Base-by-base conservation (phyloP, 2,888 invertebrate genomes). In the Erebia aethiops region DNA sequence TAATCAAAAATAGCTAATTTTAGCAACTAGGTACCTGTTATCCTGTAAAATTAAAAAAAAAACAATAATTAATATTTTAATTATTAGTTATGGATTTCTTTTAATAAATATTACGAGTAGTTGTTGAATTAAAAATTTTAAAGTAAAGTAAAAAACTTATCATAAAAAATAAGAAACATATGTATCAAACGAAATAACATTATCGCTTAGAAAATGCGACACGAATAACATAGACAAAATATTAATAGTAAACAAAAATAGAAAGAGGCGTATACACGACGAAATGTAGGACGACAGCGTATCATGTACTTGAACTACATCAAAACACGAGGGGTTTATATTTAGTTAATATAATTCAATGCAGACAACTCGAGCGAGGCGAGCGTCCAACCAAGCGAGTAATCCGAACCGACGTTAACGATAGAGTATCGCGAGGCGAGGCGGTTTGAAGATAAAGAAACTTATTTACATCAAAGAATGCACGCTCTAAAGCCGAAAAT, bases 381-480 rank as follows among this genome's bases (percentile, higher is more conserved):
- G 60, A 14, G 60, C 41, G 41, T 10, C n/a, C 60, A 43, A n/a
- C 41, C 41, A 41, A 60, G 60, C 60, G 60, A n/a, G 16, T 60
- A 43, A 60, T 60, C 41, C 16, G 16, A 60, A 60, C 60, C 41
- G 60, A 60, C 60, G 43, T 60, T 16, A 41, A 43, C 60, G 60
- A 60, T 41, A 10, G 60, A 60, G n/a, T 43, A 60, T 60, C 41
- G 16, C 35, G 54, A 54, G 16, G 18, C 16, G 16, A 54, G 54
- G 9, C 54, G 2, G 16, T 18, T 11, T 41, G 10, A 41, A 60
- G 60, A 60, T 60, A 41, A 61, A 21, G 5, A 54, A 26, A 8
- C 43, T 9, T 41, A 60, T 60, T 58, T 14, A 41, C 58, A 58
- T 58, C 35, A 58, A 58, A 58, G 41, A n/a, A 60, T 4, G 9